Conservation (phyloP, 2,797 vertebrate genomes). For the Tenualosa ilisha region DNA sequence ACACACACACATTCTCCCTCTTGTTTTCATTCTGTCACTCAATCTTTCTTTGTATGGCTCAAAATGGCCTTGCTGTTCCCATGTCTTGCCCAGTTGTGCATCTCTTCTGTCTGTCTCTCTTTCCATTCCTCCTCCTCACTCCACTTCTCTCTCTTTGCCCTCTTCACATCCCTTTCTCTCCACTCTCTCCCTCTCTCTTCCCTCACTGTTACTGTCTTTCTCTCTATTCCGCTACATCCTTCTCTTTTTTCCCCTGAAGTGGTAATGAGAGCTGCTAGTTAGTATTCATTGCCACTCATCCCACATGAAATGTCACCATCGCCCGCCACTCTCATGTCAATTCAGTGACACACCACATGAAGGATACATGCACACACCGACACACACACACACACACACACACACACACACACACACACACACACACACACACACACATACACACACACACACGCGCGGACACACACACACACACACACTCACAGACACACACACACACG, state of each 20-base stretch:
- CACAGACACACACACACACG: too few relatives aligned
- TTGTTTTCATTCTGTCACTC: background rate
- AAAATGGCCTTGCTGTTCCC: background rate
- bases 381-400: background rate
- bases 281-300: slow-evolving; percentile 21
- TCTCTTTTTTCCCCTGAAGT: background rate
- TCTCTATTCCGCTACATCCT: background rate
- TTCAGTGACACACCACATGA: background rate
- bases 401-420: background rate
- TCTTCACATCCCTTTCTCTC: background rate
- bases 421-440: background rate
- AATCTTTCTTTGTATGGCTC: background rate
- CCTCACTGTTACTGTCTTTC: background rate
- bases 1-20: too few relatives aligned
- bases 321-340: slow-evolving; percentile 17
- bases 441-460: background rate
- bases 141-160: background rate
- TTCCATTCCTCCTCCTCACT: background rate
- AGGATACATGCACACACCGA: background rate
- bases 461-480: too few relatives aligned
- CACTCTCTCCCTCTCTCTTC: background rate
- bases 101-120: background rate
- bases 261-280: slow-evolving; percentile 21
- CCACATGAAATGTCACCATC: slow-evolving; percentile 19
- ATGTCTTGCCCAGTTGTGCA: background rate